A percentile compares a stretch with the other conserved stretches of the same genome.
Conservation (phyloP, 2,113 vertebrate genomes). For the Triplophysa dalaica region DNA sequence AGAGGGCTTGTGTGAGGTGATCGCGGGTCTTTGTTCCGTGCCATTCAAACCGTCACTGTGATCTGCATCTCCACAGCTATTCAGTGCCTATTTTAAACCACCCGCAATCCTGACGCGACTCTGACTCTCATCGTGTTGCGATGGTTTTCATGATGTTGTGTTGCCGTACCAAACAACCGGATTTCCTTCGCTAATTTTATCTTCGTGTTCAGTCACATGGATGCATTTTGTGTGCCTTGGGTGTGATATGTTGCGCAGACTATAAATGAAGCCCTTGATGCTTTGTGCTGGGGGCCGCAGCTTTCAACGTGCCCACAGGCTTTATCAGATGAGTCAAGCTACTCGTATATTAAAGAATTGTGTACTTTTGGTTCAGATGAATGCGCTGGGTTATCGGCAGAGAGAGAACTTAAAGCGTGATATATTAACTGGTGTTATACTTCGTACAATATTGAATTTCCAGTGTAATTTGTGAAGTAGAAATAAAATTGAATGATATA, state of each 20-base stretch:
- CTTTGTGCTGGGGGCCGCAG: conserved; percentile 32
- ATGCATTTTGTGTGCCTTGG: conserved; percentile 41
- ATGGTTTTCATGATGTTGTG: conserved; percentile 17
- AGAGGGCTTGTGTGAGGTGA: neutral
- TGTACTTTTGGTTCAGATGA: conserved; percentile 8
- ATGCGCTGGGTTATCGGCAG: neutral
- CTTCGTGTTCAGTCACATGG: conserved; percentile 29
- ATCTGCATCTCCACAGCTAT: conserved; percentile 13
- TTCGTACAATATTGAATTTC: neutral
- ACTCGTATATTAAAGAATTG: conserved; percentile 43
- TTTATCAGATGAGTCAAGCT: conserved; percentile 44
- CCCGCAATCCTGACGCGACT: neutral
- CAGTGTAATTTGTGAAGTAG: too few species aligned
- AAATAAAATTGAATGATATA: too few species aligned
- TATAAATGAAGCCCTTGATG: conserved; percentile 47
- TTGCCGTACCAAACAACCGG: neutral
- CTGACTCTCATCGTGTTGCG: conserved; percentile 14
- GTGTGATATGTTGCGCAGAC: conserved; percentile 37
- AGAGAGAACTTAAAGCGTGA: neutral
- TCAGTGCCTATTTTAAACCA: conserved; percentile 10
- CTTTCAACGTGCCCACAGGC: conserved; percentile 40
- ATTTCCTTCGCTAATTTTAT: conserved; percentile 24
- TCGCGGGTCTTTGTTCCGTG: neutral
- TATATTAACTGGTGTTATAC: neutral
- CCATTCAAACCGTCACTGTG: conserved; percentile 21